These are phyloP conservation scores for Mastomys coucha DNA, from an alignment of 2,113 vertebrate genomes.

Conservation along the genomic window DNA sequence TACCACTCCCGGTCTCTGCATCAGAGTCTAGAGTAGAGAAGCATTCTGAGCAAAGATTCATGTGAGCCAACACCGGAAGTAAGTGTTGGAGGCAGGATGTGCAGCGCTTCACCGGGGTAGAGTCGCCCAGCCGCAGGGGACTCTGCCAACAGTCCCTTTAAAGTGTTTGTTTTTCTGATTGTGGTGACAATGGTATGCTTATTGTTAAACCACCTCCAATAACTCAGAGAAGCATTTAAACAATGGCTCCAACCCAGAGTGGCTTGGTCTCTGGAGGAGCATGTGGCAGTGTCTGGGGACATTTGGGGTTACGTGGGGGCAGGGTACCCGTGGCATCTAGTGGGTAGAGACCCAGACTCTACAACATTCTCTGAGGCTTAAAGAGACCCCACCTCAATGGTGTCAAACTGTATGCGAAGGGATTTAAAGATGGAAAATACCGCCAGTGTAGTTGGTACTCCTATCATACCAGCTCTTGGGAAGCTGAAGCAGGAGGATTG, in stretches of 20 bases:
- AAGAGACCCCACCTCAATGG: not conserved
- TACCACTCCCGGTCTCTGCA: too few relatives aligned
- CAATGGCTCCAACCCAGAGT: not conserved
- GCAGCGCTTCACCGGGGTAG: not conserved
- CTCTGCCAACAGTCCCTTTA: not conserved
- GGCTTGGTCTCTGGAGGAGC: conserved; percentile 44
- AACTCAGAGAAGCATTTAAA: conserved; percentile 66
- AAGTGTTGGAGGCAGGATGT: not conserved
- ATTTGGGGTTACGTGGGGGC: not conserved
- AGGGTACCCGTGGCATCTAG: not conserved
- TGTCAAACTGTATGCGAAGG: not conserved
- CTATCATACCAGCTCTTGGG: not conserved
- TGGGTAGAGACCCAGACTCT: not conserved
- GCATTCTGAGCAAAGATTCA: not conserved
- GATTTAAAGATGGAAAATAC: not conserved
- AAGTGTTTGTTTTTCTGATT: conserved; percentile 73
- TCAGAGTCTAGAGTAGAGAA: not conserved
- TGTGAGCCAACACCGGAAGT: not conserved
- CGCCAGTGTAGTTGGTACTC: too few relatives aligned
- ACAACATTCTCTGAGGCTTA: not conserved
- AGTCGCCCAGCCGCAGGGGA: conserved; percentile 7
- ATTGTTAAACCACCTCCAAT: conserved; percentile 67
- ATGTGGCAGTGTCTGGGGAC: not conserved
- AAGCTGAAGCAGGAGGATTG: not conserved
- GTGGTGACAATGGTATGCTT: conserved; percentile 62